Base-by-base conservation (phyloP, 2,888 invertebrate genomes). In the Habroteleia sp. region DNA sequence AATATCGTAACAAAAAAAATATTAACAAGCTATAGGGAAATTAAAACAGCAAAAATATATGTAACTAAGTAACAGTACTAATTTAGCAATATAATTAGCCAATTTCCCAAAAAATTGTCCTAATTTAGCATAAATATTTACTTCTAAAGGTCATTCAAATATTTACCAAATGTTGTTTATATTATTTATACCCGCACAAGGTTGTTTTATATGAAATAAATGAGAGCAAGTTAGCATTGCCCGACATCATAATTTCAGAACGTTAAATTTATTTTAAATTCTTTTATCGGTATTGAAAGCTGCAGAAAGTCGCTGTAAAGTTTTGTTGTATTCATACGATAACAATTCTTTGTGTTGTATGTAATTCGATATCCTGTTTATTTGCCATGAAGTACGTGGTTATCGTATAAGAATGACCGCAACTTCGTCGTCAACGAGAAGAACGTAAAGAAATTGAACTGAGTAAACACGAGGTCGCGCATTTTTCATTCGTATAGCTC, bases 391-490 rank as follows among this genome's bases (percentile, higher is more conserved):
- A 60, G 69, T 60, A 52, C 48, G 60, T 60, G 56, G 72, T 62
- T 71, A 71, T 62, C 16, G 39, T 54, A 66, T 72, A 62, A 72
- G 62, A 76, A 76, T 76, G 56, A 60, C 60, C 62, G 33, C 33
- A 75, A 56, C 62, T 60, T 56, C 42, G 65, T 20, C 39, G 16
- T 20, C 31, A 27, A n/a, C n/a, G 8, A 42, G 50, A 71, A 58
- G 29, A 37, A 31, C 33, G 7, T 16, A 42, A 68, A 76, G 62
- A 62, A 74, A 74, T 65, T 69, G 46, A 41, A 41, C 56, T 31
- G 50, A 73, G 50, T 54, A 65, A 73, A 69, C 46, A 44, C 56
- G 35, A 42, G 27, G 13, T 66, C 60, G 68, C 44, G 42, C 31
- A 58, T 71, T 69, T 65, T 16, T 58, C 46, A 65, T 62, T 50